Evolutionary conservation across 1,140 invertebrate species (phyloP).

Genomic region (Andrena cerasifolii): DNA sequence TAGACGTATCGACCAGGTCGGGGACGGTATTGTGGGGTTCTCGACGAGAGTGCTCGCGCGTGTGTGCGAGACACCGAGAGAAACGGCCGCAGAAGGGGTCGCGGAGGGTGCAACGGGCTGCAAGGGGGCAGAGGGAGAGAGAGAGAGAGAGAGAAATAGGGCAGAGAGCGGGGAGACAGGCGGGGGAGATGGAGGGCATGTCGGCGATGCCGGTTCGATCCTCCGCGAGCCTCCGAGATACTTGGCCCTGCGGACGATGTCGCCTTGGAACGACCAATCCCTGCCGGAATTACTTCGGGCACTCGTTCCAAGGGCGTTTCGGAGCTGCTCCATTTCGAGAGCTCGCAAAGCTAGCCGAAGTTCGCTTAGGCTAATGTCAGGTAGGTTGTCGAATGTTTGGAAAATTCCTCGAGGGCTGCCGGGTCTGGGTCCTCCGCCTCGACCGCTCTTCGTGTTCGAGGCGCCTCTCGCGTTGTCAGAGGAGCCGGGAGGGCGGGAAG

Average conservation of each 20-base stretch:
- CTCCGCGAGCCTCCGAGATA: neutral
- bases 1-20: slow-evolving; percentile 78
- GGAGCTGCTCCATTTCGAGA: no score
- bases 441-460: no score
- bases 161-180: slow-evolving; percentile 17
- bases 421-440: no score
- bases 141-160: slow-evolving; percentile 33
- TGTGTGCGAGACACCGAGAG: slow-evolving; percentile 15
- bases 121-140: neutral
- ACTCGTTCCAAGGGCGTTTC: no score
- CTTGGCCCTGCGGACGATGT: neutral
- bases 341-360: no score
- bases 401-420: no score
- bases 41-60: slow-evolving; percentile 36
- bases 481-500: no score
- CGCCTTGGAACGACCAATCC: neutral
- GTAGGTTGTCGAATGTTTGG: no score
- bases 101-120: slow-evolving; percentile 3
- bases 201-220: slow-evolving; percentile 20
- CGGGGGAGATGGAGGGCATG: neutral
- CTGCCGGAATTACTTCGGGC: no score
- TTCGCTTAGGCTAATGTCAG: no score
- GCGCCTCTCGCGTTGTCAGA: neutral
- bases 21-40: slow-evolving; percentile 67
- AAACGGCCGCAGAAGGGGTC: neutral